Evolutionary conservation across 2,113 vertebrate genomes (phyloP), one percentile per base, ranked within the genome.

Genomic region (Thymallus thymallus): DNA sequence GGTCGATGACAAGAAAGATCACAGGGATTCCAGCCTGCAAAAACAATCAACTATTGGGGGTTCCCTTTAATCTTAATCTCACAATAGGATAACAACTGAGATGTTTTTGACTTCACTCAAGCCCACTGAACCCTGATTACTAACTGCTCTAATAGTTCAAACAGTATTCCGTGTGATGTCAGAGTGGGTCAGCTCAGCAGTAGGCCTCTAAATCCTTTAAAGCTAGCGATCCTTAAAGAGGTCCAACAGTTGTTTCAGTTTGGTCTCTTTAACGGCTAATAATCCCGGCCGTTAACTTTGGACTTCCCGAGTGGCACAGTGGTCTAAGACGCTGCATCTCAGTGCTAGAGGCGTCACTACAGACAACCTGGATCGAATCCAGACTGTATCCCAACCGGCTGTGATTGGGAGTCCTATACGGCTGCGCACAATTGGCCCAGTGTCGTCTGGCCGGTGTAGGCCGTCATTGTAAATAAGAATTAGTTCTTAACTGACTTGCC

Each of bases 161-260:
- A 51, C 16, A 5, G 48, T 56, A 16, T 20, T 10, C 64, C 55
- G 41, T 51, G 70, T 78, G 74, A 62, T 16, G 56, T 73, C 77
- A 41, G 4, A 64, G 68, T n/a, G n/a, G 20, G 68, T 73, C 61
- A 32, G 29, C 29, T 32, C 63, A 65, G 63, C 63, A 35, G 29
- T 5, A 3, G 63, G 29, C 16, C 63, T 35, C 12, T 63, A 30
- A 20, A 18, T 56, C 29, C 32, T 60, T 41, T 12, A 60, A 29
- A n/a, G 26, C 4, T n/a, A 23, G 12, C 7, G 61, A 23, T 16
- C 66, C 16, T 12, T 20, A 20, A 18, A 35, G 63, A 20, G 24
- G 6, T 24, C 18, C 16, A 29, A 3, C 7, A 12, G 26, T 29
- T 67, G n/a, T 69, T 23, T 69, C 29, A 48, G 62, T 6, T 12